Conservation (phyloP, 1,140 invertebrate genomes). For the Branchinecta lynchi region DNA sequence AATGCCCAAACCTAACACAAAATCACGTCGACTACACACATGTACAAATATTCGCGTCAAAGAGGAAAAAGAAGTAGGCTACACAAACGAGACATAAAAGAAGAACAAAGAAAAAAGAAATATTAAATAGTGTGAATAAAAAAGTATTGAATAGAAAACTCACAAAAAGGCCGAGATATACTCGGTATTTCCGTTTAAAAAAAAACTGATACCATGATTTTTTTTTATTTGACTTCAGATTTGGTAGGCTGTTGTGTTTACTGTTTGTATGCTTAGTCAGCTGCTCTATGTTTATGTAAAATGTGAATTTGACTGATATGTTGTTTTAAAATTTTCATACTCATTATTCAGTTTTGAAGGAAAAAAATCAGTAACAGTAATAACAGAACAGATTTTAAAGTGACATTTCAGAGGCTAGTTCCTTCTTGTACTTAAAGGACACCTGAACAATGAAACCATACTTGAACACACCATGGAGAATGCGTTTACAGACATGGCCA, state of each 20-base stretch:
- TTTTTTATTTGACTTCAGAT: not conserved
- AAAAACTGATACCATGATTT: not conserved
- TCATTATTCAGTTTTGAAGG: not conserved
- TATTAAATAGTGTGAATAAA: too few relatives aligned
- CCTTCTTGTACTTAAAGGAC: not conserved
- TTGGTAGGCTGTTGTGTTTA: not conserved
- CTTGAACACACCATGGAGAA: too few relatives aligned
- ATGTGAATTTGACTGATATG: not conserved
- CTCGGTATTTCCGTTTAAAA: constrained; percentile 13
- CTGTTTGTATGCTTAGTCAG: not conserved
- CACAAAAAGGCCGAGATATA: constrained; percentile 9
- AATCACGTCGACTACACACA: too few relatives aligned
- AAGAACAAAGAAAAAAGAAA: too few relatives aligned
- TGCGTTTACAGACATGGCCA: too few relatives aligned
- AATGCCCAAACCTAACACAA: too few relatives aligned
- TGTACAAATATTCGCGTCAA: too few relatives aligned
- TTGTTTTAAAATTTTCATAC: constrained; percentile 11
- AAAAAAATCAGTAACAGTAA: too few relatives aligned
- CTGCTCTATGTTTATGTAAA: not conserved
- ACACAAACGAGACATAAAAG: too few relatives aligned
- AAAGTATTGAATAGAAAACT: not conserved
- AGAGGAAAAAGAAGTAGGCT: too few relatives aligned
- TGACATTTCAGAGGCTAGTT: not conserved
- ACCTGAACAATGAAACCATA: too few relatives aligned
- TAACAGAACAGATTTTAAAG: not conserved